Evolutionary conservation across 2,113 vertebrate species (phyloP).

Genomic region (Colius striatus): DNA sequence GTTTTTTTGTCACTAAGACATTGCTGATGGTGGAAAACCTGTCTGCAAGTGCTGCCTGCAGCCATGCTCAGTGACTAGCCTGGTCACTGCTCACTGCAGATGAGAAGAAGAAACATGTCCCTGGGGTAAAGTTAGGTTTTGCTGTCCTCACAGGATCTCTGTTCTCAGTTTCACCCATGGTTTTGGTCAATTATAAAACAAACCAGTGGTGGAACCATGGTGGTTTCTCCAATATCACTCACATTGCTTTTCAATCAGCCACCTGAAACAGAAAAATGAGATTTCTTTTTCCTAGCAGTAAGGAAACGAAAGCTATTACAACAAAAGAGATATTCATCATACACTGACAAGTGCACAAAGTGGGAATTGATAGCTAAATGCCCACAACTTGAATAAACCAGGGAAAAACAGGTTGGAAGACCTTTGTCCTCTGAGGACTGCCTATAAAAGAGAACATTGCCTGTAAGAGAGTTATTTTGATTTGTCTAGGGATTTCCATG

Average conservation of each 20-base stretch:
- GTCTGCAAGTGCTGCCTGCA: neutral
- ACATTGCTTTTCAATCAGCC: neutral
- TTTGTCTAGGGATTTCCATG: neutral
- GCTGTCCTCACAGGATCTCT: neutral
- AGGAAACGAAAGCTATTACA: neutral
- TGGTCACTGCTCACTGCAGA: fast-evolving
- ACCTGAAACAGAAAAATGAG: neutral
- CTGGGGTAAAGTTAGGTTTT: neutral
- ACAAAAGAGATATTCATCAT: neutral
- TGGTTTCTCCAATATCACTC: neutral
- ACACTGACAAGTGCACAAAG: neutral
- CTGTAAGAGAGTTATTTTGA: neutral
- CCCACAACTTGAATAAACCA: neutral
- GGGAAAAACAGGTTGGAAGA: neutral
- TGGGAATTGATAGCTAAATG: neutral
- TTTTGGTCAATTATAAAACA: neutral
- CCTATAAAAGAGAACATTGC: fast-evolving
- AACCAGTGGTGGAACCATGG: neutral
- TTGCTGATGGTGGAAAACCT: neutral
- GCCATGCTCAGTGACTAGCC: neutral
- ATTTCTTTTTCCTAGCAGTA: neutral
- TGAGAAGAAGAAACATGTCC: fast-evolving
- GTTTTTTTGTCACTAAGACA: neutral
- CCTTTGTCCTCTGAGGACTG: neutral
- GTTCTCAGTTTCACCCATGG: neutral